Base-by-base conservation (phyloP, 1,140 invertebrate species). In the Saccostrea cuccullata region DNA sequence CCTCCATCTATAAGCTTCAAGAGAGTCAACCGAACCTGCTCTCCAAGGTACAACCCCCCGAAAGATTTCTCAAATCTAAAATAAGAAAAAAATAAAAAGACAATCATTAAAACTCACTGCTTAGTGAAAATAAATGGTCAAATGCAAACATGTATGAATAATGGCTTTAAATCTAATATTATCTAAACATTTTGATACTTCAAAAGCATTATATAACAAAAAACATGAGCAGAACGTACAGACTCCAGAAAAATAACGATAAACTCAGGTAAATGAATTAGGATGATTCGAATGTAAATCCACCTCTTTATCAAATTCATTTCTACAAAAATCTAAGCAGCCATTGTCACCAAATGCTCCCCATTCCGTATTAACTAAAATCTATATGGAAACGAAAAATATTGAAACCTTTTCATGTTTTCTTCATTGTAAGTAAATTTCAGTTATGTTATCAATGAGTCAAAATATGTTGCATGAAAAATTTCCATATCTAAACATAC, bases 321-420 rank as follows among this genome's bases (percentile, higher is more conserved):
- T 99, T 56, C 97, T 95, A 4, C 98, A 96, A 91, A 98, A 98
- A 92, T 99, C 98, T 58, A 99, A 93, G 55, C 96, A 96, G 1
- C 98, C 98, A 88, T 97, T 96, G 93, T 99, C 98, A 0, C 98
- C 99, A 94, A 99, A 99, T 0, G 98, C 98, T 30, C 98, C 99
- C 98, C 98, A 99, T 95, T 99, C 98, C 2, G 97, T 97, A 94
- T 99, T 99, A 67, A 99, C 97, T 23, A 99, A 95, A 87, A 99
- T 97, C 96, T 97, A 17, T 0, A 84, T 47, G 47, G 47, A 47
- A 8, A 47, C 47, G 47, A 47, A 47, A 47, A 47, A 47, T 47
- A 47, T 9, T 9, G 47, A 47, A 47, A 1, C 5, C 47, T 9
- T 9, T 47, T 47, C 47, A 47, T 9, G 5, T 47, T 47, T 47